A percentile compares a stretch with the other conserved stretches of the same genome.
phyloP scores from a whole-genome alignment of 2,797 vertebrate species.

The Mormyrus proboscirostris region DNA sequence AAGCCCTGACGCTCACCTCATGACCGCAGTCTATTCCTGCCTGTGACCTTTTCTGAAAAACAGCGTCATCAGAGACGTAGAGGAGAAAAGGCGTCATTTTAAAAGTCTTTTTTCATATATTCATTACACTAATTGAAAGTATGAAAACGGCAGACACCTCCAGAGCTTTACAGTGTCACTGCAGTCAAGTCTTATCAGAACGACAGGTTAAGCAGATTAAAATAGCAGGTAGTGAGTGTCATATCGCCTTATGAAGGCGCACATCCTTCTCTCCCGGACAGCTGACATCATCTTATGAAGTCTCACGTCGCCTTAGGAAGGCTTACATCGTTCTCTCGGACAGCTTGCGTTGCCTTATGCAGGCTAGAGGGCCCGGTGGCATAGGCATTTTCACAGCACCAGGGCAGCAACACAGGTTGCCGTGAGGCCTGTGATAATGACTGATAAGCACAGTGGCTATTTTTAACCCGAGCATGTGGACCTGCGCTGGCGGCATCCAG shows the following conservation, averaged over 20 bases:
- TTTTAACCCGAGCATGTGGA: conserved; percentile 47
- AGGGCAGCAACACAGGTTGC: not conserved
- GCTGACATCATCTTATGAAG: too few relatives aligned
- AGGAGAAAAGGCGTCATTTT: not conserved
- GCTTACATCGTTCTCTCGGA: not conserved
- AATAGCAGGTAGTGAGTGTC: not conserved
- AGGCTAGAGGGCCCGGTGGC: not conserved
- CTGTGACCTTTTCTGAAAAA: not conserved
- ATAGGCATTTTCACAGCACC: not conserved
- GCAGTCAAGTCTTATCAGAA: not conserved
- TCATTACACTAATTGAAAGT: not conserved
- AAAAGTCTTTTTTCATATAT: not conserved
- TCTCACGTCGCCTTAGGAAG: not conserved
- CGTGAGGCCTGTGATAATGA: not conserved
- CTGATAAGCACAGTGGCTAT: conserved; percentile 35
- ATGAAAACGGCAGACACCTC: not conserved
- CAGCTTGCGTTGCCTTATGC: not conserved
- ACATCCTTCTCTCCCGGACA: not conserved
- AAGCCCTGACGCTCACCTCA: not conserved
- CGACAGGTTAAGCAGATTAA: not conserved
- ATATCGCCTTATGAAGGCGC: not conserved
- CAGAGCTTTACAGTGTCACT: not conserved
- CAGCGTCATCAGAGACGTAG: not conserved
- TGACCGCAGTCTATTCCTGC: not conserved
- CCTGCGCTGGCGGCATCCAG: conserved; percentile 48